These are phyloP conservation scores for Cricetomys ansorgei DNA, from an alignment of 2,113 vertebrate genomes.

Conservation along the genomic window DNA sequence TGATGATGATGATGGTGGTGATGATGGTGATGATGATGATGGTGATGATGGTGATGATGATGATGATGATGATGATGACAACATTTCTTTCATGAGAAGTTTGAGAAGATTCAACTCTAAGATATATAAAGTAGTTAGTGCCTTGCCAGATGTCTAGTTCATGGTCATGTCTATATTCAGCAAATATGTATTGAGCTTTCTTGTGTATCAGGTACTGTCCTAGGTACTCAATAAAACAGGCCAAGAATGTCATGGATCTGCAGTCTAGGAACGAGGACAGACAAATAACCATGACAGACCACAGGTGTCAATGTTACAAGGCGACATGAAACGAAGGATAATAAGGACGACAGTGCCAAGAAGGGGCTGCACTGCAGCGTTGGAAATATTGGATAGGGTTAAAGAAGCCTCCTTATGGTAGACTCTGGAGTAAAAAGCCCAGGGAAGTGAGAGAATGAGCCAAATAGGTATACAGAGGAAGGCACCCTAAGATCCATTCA, in stretches of 20 bases:
- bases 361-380: neutral
- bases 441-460: neutral
- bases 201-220: neutral
- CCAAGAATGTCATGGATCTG: neutral
- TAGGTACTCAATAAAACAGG: neutral
- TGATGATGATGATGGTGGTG: neutral
- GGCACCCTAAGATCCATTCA: too few species aligned
- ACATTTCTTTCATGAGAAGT: neutral
- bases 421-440: neutral
- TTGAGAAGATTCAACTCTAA: conserved; percentile 8
- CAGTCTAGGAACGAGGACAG: neutral
- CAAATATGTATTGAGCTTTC: neutral
- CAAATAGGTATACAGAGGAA: neutral
- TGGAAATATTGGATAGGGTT: neutral
- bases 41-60: neutral
- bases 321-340: neutral
- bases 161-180: neutral
- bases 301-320: neutral
- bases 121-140: neutral
- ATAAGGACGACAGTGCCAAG: neutral
- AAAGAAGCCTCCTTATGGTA: neutral
- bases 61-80: neutral
- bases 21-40: neutral
- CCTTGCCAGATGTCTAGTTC: neutral
- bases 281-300: neutral